Percentiles rank a stretch among this genome's conserved stretches.
Conservation (phyloP, 2,113 vertebrate species). For the Macrotis lagotis region DNA sequence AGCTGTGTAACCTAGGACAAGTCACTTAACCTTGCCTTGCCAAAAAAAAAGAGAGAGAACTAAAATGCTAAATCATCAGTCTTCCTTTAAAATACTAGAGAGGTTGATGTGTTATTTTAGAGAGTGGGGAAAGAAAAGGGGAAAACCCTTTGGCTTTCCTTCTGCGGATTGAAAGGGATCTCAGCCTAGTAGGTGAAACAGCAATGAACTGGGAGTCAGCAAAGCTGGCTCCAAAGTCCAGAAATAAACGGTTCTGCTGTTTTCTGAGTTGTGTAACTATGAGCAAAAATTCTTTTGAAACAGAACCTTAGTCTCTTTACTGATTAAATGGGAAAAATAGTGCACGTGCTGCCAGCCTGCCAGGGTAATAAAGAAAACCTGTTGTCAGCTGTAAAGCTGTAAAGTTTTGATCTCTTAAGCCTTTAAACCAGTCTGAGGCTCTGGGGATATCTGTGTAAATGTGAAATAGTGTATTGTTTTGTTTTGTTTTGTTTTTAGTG, state of each 20-base stretch:
- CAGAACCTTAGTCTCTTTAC: background rate
- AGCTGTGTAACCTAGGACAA: too few species aligned
- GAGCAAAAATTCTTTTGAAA: background rate
- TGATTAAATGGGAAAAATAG: background rate
- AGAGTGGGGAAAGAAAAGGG: background rate
- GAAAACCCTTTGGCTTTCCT: background rate
- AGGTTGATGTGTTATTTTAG: background rate
- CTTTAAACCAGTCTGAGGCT: background rate
- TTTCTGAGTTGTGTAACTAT: background rate
- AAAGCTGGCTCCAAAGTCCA: background rate
- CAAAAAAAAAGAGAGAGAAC: too few species aligned
- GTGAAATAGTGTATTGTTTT: too few species aligned
- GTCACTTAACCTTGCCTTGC: too few species aligned
- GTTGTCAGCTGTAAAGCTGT: background rate
- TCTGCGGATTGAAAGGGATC: background rate
- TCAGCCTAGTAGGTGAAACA: background rate
- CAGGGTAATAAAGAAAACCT: background rate
- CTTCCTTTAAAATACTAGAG: background rate
- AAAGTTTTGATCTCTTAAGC: background rate
- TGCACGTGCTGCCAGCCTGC: background rate
- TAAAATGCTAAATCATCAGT: too few species aligned
- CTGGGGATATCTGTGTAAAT: background rate
- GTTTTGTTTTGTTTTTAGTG: too few species aligned
- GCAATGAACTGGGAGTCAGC: background rate
- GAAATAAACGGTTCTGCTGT: background rate